A percentile compares a stretch with the other conserved stretches of the same genome.
Conservation (phyloP, 2,113 vertebrate species). For the Lanius ludovicianus region DNA sequence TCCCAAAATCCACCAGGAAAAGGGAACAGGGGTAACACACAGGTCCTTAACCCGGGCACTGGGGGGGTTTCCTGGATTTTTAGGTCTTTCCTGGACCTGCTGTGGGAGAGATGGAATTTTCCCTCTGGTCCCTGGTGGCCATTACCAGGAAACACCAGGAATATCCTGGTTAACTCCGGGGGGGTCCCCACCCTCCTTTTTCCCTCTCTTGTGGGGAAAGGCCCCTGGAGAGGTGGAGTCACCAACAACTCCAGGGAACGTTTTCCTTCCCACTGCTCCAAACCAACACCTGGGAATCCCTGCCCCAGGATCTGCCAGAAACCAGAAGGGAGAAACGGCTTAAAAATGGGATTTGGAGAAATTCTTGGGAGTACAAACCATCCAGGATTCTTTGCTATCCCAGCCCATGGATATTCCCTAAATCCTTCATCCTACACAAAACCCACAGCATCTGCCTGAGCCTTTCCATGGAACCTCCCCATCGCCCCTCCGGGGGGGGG, state of each 20-base stretch:
- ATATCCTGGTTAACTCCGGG: too few relatives aligned
- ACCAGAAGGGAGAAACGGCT: neutral
- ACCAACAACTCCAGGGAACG: fast-evolving
- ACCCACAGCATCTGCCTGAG: neutral
- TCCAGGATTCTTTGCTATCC: neutral
- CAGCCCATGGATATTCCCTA: neutral
- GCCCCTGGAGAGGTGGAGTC: neutral
- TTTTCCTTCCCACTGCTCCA: neutral
- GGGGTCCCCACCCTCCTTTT: neutral
- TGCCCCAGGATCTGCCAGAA: neutral
- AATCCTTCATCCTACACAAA: neutral
- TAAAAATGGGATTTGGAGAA: neutral
- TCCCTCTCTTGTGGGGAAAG: fast-evolving
- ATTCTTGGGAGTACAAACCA: neutral
- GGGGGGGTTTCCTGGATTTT: fast-evolving
- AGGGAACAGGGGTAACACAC: fast-evolving
- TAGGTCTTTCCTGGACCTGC: neutral
- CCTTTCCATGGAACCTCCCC: neutral
- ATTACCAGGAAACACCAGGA: too few relatives aligned
- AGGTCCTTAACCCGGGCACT: neutral
- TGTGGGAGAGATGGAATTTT: neutral
- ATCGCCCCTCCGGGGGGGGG: fast-evolving
- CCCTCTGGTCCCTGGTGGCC: neutral
- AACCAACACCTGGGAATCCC: neutral
- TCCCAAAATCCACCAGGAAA: neutral